Percentiles rank a stretch among this genome's conserved stretches.
These are phyloP conservation scores for Kryptopterus vitreolus DNA, from an alignment of 2,797 vertebrate genomes.

Conservation along the genomic window DNA sequence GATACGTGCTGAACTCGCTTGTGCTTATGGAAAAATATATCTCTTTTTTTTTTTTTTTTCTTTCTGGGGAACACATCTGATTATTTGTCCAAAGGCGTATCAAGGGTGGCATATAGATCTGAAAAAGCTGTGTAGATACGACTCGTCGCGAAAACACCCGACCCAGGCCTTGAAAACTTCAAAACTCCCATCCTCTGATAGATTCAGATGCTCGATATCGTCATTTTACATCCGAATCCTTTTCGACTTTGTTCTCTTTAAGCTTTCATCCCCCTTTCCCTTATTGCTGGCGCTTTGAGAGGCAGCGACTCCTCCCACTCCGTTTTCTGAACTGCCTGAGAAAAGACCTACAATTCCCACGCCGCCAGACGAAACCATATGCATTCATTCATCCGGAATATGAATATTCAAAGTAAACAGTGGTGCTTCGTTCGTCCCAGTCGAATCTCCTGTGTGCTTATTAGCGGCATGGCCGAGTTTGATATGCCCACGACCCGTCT, in stretches of 20 bases:
- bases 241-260: constrained; percentile 9
- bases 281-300: constrained; percentile 26
- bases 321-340: constrained; percentile 33
- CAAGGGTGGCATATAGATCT: neutral
- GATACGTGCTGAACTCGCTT: constrained; percentile 48
- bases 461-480: constrained; percentile 67
- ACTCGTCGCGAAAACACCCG: neutral
- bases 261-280: constrained; percentile 15
- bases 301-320: neutral
- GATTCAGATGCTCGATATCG: constrained; percentile 13
- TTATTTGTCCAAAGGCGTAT: neutral
- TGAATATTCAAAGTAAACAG: constrained; percentile 77
- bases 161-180: constrained; percentile 13
- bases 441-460: constrained; percentile 76
- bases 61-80: neutral
- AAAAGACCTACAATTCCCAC: constrained; percentile 46
- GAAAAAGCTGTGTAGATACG: neutral
- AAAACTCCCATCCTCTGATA: constrained; percentile 39
- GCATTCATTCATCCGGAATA: constrained; percentile 64
- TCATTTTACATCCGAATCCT: constrained; percentile 4
- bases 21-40: constrained; percentile 60
- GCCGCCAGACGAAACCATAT: constrained; percentile 61
- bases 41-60: constrained; percentile 44
- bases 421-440: constrained; percentile 63
- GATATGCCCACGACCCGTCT: constrained; percentile 62